Conservation (phyloP, 2,888 invertebrate species). For the Hirtodrosophila alboralis region DNA sequence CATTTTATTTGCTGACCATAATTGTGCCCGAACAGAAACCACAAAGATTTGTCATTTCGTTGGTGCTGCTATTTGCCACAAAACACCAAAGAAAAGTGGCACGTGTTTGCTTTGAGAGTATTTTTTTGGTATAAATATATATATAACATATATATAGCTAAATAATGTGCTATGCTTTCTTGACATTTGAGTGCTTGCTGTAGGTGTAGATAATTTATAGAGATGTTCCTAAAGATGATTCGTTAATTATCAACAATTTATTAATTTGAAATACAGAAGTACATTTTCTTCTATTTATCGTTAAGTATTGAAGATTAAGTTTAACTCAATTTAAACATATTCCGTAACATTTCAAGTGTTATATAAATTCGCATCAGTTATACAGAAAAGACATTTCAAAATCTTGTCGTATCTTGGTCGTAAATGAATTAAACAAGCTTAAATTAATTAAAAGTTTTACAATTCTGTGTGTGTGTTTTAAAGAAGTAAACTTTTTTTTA, state of each 20-base stretch:
- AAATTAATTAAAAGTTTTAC: constrained; percentile 60
- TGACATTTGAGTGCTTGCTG: constrained; percentile 34
- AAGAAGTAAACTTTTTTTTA: constrained; percentile 31
- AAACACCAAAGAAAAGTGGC: constrained; percentile 31
- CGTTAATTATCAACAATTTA: constrained; percentile 40
- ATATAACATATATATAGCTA: background rate
- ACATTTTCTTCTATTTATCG: background rate
- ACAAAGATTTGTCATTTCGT: constrained; percentile 60
- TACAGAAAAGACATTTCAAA: constrained; percentile 7
- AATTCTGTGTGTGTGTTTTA: constrained; percentile 16
- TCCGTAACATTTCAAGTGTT: background rate
- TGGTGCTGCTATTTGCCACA: constrained; percentile 26
- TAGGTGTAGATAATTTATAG: constrained; percentile 14
- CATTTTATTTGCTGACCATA: constrained; percentile 69
- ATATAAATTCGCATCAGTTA: constrained; percentile 4
- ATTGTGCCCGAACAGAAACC: constrained; percentile 44
- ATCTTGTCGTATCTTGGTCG: constrained; percentile 8
- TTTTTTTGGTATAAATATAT: constrained; percentile 14
- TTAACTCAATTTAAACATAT: constrained; percentile 6
- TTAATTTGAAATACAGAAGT: constrained; percentile 25
- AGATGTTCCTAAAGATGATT: constrained; percentile 25
- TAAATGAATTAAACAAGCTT: constrained; percentile 43
- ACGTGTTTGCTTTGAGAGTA: constrained; percentile 54
- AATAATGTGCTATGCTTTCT: constrained; percentile 20
- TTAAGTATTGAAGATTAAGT: constrained; percentile 3